Evolutionary conservation across 2,113 vertebrate genomes (phyloP), one percentile per base, ranked within the genome.

Genomic region (Tangachromis dhanisi): DNA sequence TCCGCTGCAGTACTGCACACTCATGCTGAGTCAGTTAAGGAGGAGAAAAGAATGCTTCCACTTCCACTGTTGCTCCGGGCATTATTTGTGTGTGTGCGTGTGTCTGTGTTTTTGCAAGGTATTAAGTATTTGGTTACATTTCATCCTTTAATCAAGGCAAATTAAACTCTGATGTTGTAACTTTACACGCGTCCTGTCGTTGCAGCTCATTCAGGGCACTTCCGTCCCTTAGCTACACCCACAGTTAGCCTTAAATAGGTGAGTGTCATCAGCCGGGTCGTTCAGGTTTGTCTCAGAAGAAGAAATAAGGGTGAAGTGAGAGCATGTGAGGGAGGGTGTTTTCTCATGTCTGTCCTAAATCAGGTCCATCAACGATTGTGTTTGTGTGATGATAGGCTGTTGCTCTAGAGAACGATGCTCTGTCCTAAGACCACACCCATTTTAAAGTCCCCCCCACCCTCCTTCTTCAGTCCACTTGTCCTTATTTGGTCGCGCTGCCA

Each of bases 401-500:
- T 89, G n/a, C 53, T 85, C 55, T 83, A 4, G 40, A 87, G 31
- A 90, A 85, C 55, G 86, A 85, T 68, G 51, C 82, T 87, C 82
- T 4, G 26, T 59, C 51, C 68, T 5, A 21, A 12, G 19, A 76
- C 89, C 92, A 93, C 93, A 90, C 93, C 95, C 84, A 42, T 85
- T 40, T 79, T 9, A 81, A 26, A 21, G 6, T 4, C 3, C 38
- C 49, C 38, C 35, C 61, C 54, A 9, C 29, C 9, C 78, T 12
- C 29, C 21, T 24, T 12, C 80, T 81, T 86, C 31, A 42, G 51
- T 54, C 33, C 79, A 71, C 14, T 85, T 93, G 21, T 83, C 95
- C 95, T 91, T 96, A 95, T 95, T 93, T 90, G 94, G 95, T 86
- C 0, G 9, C 83, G 83, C 84, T 47, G 9, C n/a, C 87, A 94